Evolutionary conservation across 2,888 invertebrate genomes (phyloP), one percentile per base, ranked within the genome.

Genomic region (Chironomus tentans): DNA sequence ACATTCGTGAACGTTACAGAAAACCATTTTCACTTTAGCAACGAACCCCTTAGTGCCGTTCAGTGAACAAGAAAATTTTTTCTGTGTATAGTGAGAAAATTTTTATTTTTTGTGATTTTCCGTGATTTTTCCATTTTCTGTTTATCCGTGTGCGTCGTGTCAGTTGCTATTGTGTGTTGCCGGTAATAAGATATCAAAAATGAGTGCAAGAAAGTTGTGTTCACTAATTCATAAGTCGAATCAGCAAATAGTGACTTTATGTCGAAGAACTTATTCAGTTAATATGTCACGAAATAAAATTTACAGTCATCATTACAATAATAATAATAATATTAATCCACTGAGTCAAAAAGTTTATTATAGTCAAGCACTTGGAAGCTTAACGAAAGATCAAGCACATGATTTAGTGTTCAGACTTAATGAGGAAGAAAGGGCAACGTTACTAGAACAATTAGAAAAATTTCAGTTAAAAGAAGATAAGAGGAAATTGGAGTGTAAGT

Each of bases 361-460:
- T 46, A 72, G 72, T 62, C 72, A 72, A 62, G 72, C 72, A 12
- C 15, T 72, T 28, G 72, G 72, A 10, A 68, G 68, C 18, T 24
- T 74, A 22, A 74, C 74, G 7, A 74, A 74, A 47, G 74, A 74
- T 68, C 74, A 74, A 24, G 74, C 74, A 1, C 74, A 74, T 48
- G 74, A 74, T 24, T 48, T 68, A 22, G 74, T 74, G n/a, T 74
- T 65, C 22, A 22, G 74, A 28, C 24, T 74, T n/a, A 74, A 74
- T 48, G 74, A 74, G 1, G 74, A 74, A 6, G 74, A 74, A 24
- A 2, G 74, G 4, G 21, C 21, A 12, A 47, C 46, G 3, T 48
- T 74, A n/a, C 4, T 24, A 21, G n/a, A 68, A 22, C 62, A 62
- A 7, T 48, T 74, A 12, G 68, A 68, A 38, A 38, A 68, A 68